Percentiles rank a stretch among this genome's conserved stretches.
phyloP scores from a whole-genome alignment of 2,888 invertebrate genomes.

The Melitaea athalia region DNA sequence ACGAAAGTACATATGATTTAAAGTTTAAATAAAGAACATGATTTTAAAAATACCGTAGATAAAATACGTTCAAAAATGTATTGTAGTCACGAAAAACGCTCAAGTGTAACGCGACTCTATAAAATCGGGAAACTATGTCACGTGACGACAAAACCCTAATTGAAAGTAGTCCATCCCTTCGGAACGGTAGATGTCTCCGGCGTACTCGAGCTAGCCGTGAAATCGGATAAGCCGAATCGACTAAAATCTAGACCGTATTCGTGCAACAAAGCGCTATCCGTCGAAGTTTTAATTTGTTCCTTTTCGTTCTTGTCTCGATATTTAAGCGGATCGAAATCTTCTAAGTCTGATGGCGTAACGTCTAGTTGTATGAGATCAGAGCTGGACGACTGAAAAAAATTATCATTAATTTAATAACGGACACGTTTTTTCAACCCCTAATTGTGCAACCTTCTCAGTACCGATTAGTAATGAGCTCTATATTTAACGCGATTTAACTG shows the following conservation, averaged over 20 bases:
- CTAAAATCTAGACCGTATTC: constrained; percentile 89
- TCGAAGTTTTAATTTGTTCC: constrained; percentile 66
- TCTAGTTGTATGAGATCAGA: constrained; percentile 77
- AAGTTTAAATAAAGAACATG: too few relatives aligned
- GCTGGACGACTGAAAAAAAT: constrained; percentile 75
- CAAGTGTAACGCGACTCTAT: constrained; percentile 1
- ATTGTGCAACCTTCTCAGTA: constrained; percentile 34
- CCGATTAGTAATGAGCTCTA: constrained; percentile 7
- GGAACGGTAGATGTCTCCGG: constrained; percentile 59
- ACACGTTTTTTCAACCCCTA: constrained; percentile 31
- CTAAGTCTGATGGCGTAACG: constrained; percentile 69
- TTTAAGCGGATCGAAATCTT: constrained; percentile 75
- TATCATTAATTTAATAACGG: constrained; percentile 53
- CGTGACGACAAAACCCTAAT: constrained; percentile 47
- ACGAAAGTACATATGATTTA: too few relatives aligned
- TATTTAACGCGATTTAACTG: not conserved
- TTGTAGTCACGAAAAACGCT: constrained; percentile 15
- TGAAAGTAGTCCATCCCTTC: constrained; percentile 75
- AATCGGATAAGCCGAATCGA: constrained; percentile 74
- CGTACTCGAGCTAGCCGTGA: constrained; percentile 55
- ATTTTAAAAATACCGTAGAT: not conserved
- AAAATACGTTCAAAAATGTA: not conserved
- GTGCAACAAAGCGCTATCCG: constrained; percentile 86
- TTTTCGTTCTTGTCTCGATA: constrained; percentile 63
- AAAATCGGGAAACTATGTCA: not conserved